phyloP scores from a whole-genome alignment of 2,797 vertebrate genomes.

The Cynodonichthys magdalenae region DNA sequence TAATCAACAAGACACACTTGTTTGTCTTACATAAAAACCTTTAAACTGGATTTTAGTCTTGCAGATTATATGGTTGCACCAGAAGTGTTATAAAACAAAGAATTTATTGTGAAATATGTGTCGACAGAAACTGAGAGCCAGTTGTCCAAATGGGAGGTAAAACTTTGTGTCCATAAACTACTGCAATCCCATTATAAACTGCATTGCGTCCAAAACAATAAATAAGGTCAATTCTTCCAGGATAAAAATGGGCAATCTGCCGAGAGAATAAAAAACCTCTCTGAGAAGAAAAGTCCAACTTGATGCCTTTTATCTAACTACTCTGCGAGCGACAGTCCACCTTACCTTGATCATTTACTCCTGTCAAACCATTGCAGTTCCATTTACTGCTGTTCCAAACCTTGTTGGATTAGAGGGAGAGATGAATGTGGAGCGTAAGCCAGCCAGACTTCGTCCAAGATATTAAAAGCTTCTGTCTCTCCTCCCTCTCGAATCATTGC shows the following conservation, averaged over 20 bases:
- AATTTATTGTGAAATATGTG: too few species aligned
- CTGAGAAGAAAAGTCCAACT: constrained; percentile 27
- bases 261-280: constrained; percentile 11
- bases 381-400: constrained; percentile 40
- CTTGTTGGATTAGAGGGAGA: constrained; percentile 39
- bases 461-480: constrained; percentile 45
- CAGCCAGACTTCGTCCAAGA: constrained; percentile 24
- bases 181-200: constrained; percentile 9
- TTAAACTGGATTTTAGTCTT: too few species aligned
- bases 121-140: constrained; percentile 10
- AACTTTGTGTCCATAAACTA: constrained; percentile 16
- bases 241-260: constrained; percentile 30
- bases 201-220: constrained; percentile 11
- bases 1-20: too few species aligned
- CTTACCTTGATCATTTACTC: constrained; percentile 38
- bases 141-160: constrained; percentile 18
- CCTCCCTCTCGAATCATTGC: constrained; percentile 31
- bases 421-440: constrained; percentile 34
- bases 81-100: too few species aligned
- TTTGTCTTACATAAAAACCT: too few species aligned
- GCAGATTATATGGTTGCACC: too few species aligned
- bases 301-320: constrained; percentile 32
- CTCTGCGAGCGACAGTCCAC: constrained; percentile 10
- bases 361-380: constrained; percentile 27
- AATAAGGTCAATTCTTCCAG: constrained; percentile 8